These are phyloP conservation scores for Euproctis similis DNA, from an alignment of 2,888 invertebrate genomes.

Conservation along the genomic window DNA sequence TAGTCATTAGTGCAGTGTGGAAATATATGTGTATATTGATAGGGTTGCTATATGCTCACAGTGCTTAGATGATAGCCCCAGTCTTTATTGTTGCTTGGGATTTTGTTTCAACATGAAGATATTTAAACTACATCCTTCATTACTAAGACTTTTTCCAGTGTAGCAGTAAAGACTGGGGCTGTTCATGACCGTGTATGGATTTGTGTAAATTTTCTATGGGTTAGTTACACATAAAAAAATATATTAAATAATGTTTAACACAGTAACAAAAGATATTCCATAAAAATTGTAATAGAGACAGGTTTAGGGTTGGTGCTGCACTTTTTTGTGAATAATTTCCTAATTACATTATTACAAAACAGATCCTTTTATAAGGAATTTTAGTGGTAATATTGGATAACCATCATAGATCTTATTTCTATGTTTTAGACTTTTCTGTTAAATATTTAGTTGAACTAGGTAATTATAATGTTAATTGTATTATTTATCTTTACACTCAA, in stretches of 20 bases:
- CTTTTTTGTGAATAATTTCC: constrained; percentile 38
- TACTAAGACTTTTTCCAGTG: no score
- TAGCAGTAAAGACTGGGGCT: constrained; percentile 58
- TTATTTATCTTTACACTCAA: constrained; percentile 72
- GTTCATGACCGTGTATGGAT: constrained; percentile 61
- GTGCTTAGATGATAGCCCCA: constrained; percentile 59
- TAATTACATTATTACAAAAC: constrained; percentile 26
- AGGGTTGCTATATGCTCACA: constrained; percentile 54
- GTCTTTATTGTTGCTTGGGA: constrained; percentile 39
- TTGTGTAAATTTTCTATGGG: constrained; percentile 73
- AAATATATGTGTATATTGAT: constrained; percentile 47
- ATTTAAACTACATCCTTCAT: no score
- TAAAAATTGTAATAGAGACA: constrained; percentile 33
- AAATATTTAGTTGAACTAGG: constrained; percentile 71
- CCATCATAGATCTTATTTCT: constrained; percentile 56
- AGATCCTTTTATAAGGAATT: constrained; percentile 29
- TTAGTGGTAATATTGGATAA: constrained; percentile 39
- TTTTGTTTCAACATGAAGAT: constrained; percentile 10
- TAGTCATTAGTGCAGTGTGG: constrained; percentile 59
- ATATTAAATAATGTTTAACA: no score
- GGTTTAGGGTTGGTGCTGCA: constrained; percentile 53
- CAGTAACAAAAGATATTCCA: constrained; percentile 32
- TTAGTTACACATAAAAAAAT: constrained; percentile 61
- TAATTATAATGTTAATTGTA: constrained; percentile 67
- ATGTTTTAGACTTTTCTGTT: constrained; percentile 66